A percentile compares a stretch with the other conserved stretches of the same genome.
Conservation (phyloP, 2,797 vertebrate genomes). For the Mormyrops boulengeri region DNA sequence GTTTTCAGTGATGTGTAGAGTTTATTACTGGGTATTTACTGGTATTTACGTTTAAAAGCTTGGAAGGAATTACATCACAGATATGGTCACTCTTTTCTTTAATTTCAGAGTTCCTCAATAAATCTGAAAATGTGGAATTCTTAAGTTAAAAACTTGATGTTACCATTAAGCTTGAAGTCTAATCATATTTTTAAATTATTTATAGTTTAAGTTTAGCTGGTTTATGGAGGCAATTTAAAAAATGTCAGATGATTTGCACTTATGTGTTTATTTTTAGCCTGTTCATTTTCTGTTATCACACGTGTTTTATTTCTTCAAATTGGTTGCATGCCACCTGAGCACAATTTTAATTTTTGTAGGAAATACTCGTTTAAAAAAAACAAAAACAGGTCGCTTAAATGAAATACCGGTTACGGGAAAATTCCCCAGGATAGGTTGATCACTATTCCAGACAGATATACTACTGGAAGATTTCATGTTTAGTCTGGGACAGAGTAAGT, state of each 20-base stretch:
- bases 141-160: not conserved
- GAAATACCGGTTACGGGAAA: not conserved
- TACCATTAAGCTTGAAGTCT: not conserved
- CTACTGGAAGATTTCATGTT: conserved; percentile 1
- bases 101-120: not conserved
- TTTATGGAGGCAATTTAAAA: not conserved
- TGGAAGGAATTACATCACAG: not conserved
- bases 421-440: not conserved
- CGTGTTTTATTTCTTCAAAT: not conserved
- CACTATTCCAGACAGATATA: not conserved
- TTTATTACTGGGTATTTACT: not conserved
- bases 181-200: not conserved
- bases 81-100: not conserved
- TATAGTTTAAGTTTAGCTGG: not conserved
- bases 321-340: not conserved
- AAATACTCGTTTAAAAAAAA: not conserved
- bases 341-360: not conserved
- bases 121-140: not conserved
- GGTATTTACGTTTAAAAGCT: not conserved
- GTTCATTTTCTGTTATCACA: not conserved
- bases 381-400: not conserved
- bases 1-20: not conserved
- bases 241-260: not conserved
- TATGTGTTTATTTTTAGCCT: not conserved
- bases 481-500: not conserved